Evolutionary conservation across 2,113 vertebrate genomes (phyloP).

Genomic region (Theropithecus gelada): DNA sequence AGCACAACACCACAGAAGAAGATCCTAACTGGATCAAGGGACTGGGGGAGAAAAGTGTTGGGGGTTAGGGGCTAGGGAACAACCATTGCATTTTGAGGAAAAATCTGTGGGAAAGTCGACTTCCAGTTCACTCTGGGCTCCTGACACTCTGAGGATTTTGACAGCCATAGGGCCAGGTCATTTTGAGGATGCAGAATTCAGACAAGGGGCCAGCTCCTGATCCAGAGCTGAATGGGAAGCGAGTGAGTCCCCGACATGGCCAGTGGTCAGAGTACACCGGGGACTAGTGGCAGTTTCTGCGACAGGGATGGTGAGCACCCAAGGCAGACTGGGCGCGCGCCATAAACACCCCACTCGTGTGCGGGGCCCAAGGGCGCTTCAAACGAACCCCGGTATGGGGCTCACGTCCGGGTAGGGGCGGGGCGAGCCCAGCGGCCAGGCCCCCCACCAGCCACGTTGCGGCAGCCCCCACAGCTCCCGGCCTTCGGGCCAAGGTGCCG

Average conservation of each 20-base stretch:
- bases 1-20: background rate
- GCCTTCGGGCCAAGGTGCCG: slow-evolving; percentile 50
- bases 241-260: background rate
- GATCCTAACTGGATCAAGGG: background rate
- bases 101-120: background rate
- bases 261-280: background rate
- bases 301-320: slow-evolving; percentile 1
- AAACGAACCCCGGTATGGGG: background rate
- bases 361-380: slow-evolving; percentile 47
- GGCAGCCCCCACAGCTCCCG: slow-evolving; percentile 21
- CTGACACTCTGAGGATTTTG: background rate
- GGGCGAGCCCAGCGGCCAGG: slow-evolving; percentile 15
- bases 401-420: background rate
- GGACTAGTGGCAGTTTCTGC: background rate
- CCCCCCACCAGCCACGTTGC: background rate
- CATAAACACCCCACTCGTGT: slow-evolving; percentile 75
- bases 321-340: background rate
- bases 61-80: background rate
- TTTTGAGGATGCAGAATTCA: background rate
- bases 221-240: background rate
- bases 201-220: background rate
- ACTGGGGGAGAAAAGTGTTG: no score
- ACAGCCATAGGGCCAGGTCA: background rate
- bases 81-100: background rate
- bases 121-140: background rate